Percentiles rank a stretch among this genome's conserved stretches.
Evolutionary conservation across 2,797 vertebrate species (phyloP).

Genomic region (Yasuhikotakia modesta): DNA sequence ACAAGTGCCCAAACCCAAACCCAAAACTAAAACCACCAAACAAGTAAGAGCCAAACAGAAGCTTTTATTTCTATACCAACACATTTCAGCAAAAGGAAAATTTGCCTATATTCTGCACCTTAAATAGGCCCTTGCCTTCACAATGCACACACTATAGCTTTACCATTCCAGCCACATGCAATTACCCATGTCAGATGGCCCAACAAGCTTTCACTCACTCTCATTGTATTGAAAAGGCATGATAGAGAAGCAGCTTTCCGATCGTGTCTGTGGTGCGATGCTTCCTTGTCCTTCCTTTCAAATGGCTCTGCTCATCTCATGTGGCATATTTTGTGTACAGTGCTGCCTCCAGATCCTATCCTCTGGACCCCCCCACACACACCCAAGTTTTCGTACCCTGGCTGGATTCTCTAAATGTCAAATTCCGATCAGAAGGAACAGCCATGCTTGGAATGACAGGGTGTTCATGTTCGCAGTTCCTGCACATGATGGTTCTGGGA

Average conservation of each 20-base stretch:
- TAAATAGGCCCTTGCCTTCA: too few relatives aligned
- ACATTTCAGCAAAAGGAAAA: background rate
- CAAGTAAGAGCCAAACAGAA: background rate
- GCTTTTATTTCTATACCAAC: background rate
- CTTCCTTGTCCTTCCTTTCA: constrained; percentile 2
- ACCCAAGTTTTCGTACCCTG: background rate
- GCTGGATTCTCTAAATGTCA: constrained; percentile 40
- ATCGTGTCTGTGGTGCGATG: background rate
- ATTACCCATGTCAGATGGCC: too few relatives aligned
- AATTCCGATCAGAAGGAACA: constrained; percentile 25
- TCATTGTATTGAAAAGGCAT: constrained; percentile 25
- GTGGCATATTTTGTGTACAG: too few relatives aligned
- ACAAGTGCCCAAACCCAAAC: background rate
- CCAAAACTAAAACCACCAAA: background rate
- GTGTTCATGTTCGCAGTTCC: constrained; percentile 17
- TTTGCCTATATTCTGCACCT: too few relatives aligned
- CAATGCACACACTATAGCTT: background rate
- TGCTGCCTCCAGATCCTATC: background rate
- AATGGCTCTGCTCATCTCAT: background rate
- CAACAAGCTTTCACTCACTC: constrained; percentile 11
- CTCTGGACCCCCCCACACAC: background rate
- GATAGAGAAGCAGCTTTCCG: background rate
- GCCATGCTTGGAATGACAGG: background rate
- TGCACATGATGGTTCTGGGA: constrained; percentile 4
- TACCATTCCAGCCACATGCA: background rate